phyloP scores from a whole-genome alignment of 1,140 invertebrate species.

The Penaeus indicus region DNA sequence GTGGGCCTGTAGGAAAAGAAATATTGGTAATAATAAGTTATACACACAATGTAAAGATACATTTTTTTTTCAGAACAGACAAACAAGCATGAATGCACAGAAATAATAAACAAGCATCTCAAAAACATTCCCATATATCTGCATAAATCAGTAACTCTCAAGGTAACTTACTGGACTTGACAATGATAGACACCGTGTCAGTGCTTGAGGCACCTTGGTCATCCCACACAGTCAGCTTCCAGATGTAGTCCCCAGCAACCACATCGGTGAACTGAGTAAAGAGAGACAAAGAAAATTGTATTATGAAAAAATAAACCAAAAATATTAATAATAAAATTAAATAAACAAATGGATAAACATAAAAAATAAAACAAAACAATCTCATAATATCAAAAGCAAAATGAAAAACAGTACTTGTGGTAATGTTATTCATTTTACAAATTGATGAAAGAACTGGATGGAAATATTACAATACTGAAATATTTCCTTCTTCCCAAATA shows the following conservation, averaged over 20 bases:
- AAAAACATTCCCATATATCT: too few relatives aligned
- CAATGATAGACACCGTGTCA: slow-evolving; percentile 87
- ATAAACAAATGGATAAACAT: too few relatives aligned
- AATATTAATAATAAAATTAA: neutral
- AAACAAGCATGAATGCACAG: slow-evolving; percentile 28
- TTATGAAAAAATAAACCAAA: neutral
- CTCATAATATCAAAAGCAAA: too few relatives aligned
- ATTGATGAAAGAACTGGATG: too few relatives aligned
- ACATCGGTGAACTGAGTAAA: slow-evolving; percentile 82
- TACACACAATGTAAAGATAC: neutral
- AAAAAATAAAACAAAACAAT: too few relatives aligned
- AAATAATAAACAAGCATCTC: slow-evolving; percentile 22
- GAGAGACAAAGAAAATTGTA: slow-evolving; percentile 3
- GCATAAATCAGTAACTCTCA: too few relatives aligned
- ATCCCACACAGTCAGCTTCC: slow-evolving; percentile 89
- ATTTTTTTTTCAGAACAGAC: neutral
- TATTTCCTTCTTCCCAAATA: too few relatives aligned
- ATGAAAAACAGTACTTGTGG: too few relatives aligned
- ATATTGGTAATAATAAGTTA: neutral
- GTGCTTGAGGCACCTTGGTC: slow-evolving; percentile 85
- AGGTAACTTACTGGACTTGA: slow-evolving; percentile 74
- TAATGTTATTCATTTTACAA: too few relatives aligned
- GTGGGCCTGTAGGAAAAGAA: slow-evolving; percentile 74
- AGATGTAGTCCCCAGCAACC: slow-evolving; percentile 88
- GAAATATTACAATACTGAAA: too few relatives aligned